phyloP scores from a whole-genome alignment of 1,140 invertebrate genomes.

The roundworm (Caenorhabditis elegans) region WBcel235 BX284602.5:4941501-4942000 shows the following conservation, averaged over 20 bases:
- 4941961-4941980: no score
- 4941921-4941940: no score
- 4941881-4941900: no score
- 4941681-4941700: background rate
- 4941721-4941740: no score
- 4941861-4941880: no score
- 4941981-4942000: background rate
- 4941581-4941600: background rate
- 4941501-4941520: no score
- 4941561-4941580: background rate
- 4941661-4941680: background rate
- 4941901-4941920: no score
- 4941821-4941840: background rate
- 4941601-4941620: background rate
- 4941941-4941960: no score
- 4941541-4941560: background rate
- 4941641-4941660: background rate
- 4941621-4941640: background rate
- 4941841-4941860: background rate
- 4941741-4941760: background rate
- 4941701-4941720: no score
- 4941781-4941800: background rate
- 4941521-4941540: background rate
- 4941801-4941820: slow-evolving; percentile 1
- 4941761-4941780: background rate